Conservation (phyloP, 30 jellyfish, hydroid and myxozoan genomes). For the Turritopsis dohrnii region DNA sequence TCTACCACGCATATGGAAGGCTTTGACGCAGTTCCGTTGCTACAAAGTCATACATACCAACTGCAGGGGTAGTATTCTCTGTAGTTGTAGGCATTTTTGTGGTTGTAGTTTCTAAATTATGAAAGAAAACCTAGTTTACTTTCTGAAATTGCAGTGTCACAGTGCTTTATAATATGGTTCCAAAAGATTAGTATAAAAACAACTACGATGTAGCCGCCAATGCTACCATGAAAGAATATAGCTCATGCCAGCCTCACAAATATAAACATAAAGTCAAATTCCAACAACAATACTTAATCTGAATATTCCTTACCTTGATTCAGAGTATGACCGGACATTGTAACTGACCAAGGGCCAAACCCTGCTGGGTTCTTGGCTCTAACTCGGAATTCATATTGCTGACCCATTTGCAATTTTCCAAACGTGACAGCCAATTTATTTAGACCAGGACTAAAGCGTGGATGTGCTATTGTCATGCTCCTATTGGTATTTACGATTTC, state of each 20-base stretch:
- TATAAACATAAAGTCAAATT: neutral
- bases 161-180: too few relatives aligned
- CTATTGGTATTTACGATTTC: neutral
- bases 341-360: constrained; percentile 29
- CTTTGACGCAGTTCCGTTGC: neutral
- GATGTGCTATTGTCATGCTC: neutral
- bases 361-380: constrained; percentile 20
- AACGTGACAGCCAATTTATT: neutral
- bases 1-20: neutral
- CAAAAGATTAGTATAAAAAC: neutral
- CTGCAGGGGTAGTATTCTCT: neutral
- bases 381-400: neutral
- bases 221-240: neutral
- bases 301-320: neutral
- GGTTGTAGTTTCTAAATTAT: neutral
- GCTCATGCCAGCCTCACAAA: neutral
- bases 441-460: neutral
- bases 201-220: too few relatives aligned
- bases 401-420: neutral
- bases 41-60: neutral
- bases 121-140: neutral
- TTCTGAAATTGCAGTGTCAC: too few relatives aligned
- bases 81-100: neutral
- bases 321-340: neutral
- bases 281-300: neutral